Evolutionary conservation across 1,140 invertebrate species (phyloP), one percentile per base, ranked within the genome.

Genomic region (Bombus consobrinus): DNA sequence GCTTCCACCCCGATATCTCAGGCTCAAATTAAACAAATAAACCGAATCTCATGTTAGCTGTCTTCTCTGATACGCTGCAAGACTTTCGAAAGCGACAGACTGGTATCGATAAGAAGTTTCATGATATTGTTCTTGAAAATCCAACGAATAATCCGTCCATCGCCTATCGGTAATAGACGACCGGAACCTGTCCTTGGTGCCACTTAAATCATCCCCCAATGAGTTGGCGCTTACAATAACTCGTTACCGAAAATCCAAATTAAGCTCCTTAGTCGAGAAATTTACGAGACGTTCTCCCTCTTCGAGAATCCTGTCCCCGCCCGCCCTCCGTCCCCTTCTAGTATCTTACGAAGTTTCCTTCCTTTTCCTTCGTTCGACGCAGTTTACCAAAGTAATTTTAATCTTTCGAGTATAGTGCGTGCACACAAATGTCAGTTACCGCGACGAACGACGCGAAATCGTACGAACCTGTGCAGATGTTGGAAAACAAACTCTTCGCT

Each of bases 231-330:
- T 94, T 90, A 93, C 93, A 93, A 94, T 94, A 95, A 94, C 94
- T 95, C 93, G 93, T 95, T 95, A 95, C 92, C 89, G 93, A 94
- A 94, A 94, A 95, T 94, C 93, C 92, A 94, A 95, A 95, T 94
- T 95, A 95, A 95, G 95, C 95, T 95, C 87, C 95, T 95, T 95
- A 95, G 90, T 92, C 88, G 91, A 93, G 93, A 95, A 95, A 95
- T 95, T 95, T 95, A 93, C 94, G 93, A 93, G 93, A 94, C 93
- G 85, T 89, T 87, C 87, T 39, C 68, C 91, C 83, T 89, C 85
- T 79, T 76, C 66, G 64, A 5, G 37, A 18, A 57, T 41, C 28
- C 25, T 83, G 34, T 18, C 72, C 53, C n/a, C 75, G 37, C 57
- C 83, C 86, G 25, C 79, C 78, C 1, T 22, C 47, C 39, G 15